These are phyloP conservation scores for Cheilosia vernalis DNA, from an alignment of 2,888 invertebrate genomes.

Conservation along the genomic window DNA sequence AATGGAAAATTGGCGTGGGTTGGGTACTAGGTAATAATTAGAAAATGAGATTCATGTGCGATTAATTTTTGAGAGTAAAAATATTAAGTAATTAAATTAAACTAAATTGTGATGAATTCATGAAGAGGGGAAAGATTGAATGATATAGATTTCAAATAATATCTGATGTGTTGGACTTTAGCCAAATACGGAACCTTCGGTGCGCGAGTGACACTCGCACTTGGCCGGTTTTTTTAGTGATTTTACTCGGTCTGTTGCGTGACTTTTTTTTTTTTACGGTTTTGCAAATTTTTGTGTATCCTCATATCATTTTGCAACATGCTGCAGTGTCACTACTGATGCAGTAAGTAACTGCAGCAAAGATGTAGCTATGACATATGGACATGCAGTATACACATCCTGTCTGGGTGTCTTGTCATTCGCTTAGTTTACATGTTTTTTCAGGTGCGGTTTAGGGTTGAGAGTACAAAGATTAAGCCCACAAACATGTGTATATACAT, in stretches of 20 bases:
- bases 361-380: constrained; percentile 34
- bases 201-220: too few species aligned
- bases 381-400: constrained; percentile 35
- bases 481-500: constrained; percentile 6
- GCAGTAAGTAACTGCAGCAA: constrained; percentile 29
- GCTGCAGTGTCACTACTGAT: constrained; percentile 52
- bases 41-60: too few species aligned
- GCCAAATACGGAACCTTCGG: too few species aligned
- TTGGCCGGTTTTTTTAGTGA: too few species aligned
- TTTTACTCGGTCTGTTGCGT: neutral
- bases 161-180: too few species aligned
- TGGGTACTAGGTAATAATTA: too few species aligned
- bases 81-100: too few species aligned
- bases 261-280: constrained; percentile 25
- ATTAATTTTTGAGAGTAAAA: too few species aligned
- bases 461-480: constrained; percentile 4
- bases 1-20: too few species aligned
- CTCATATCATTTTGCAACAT: constrained; percentile 48
- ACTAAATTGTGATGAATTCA: too few species aligned
- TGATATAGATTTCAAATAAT: too few species aligned
- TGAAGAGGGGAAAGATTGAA: too few species aligned
- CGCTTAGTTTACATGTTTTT: constrained; percentile 43
- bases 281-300: neutral
- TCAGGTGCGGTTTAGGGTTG: constrained; percentile 55
- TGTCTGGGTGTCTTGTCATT: constrained; percentile 46